Conservation (phyloP, 2,888 invertebrate species). For the Amphipoea lucens region DNA sequence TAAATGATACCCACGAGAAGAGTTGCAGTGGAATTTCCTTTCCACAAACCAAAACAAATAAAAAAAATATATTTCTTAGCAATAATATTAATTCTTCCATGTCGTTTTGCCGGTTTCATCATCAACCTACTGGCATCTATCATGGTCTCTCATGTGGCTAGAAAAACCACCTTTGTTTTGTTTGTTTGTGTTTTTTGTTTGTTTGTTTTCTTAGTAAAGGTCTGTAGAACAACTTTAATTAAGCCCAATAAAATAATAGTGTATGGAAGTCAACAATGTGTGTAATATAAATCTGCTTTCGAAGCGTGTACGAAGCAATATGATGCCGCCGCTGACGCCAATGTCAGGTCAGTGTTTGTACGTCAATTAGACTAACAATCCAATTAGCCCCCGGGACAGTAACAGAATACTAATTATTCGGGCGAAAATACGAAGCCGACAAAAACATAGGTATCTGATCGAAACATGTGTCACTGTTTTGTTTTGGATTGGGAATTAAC, state of each 20-base stretch:
- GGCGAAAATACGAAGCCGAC: conserved; percentile 64
- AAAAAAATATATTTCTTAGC: not conserved
- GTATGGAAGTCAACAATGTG: not conserved
- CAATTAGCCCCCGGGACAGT: conserved; percentile 76
- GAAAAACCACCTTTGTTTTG: no score
- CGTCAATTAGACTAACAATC: conserved; percentile 80
- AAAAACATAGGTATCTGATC: conserved; percentile 56
- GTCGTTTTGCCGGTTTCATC: no score
- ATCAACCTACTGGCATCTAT: no score
- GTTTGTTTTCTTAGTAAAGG: no score
- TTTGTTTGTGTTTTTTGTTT: no score
- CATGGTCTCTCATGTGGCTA: no score
- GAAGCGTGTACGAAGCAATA: conserved; percentile 56
- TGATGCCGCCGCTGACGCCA: conserved; percentile 64
- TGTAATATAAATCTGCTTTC: conserved; percentile 3
- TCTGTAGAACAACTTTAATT: not conserved
- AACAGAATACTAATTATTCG: conserved; percentile 80
- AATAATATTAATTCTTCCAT: no score
- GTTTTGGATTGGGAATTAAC: conserved; percentile 21
- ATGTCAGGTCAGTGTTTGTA: conserved; percentile 71
- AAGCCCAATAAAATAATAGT: not conserved
- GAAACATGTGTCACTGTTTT: conserved; percentile 39
- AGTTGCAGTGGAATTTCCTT: not conserved
- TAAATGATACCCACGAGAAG: not conserved
- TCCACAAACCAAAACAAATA: no score